Evolutionary conservation across 2,113 vertebrate species (phyloP), one percentile per base, ranked within the genome.

Genomic region (Chlorodrepanis virens): DNA sequence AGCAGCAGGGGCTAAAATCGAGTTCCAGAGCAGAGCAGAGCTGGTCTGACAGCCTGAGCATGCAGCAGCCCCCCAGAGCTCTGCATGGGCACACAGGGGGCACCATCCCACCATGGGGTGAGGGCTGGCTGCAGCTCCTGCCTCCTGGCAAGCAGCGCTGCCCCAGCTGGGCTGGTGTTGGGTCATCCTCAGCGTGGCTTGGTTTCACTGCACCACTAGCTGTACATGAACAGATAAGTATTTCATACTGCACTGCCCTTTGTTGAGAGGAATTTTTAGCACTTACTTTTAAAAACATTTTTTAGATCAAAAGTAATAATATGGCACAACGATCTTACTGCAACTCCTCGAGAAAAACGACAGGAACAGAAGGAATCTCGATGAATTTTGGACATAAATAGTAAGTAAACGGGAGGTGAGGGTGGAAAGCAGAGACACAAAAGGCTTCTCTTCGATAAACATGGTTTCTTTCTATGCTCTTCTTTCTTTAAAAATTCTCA

Each of bases 61-160:
- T 18, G 69, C 69, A 82, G 60, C 37, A 67, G 68, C 8, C 1
- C 3, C 67, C 29, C 57, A 33, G 50, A 49, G 7, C 37, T 15
- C 45, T 18, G 65, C 1, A 0, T 27, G 3, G 53, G 49, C 67
- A 40, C 45, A 5, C 3, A 0, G 1, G 3, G 77, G 52, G 16
- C 76, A 33, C 31, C 3, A 0, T 3, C 42, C 10, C 45, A 2
- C 1, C 45, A 1, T 0, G 6, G 44, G 35, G 6, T 1, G 12
- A 52, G 70, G 1, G 35, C 37, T 10, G 5, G 33, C 57, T 54
- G 33, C 2, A 29, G 83, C 69, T 57, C 40, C 71, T 12, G 8
- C 10, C 1, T 0, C 57, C 71, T 5, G 6, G 12, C 70, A 18
- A 37, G 2, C 0, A 14, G 82, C 47, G 2, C 42, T 22, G 8